phyloP scores from a whole-genome alignment of 2,888 invertebrate genomes.

The Nebria brevicollis region DNA sequence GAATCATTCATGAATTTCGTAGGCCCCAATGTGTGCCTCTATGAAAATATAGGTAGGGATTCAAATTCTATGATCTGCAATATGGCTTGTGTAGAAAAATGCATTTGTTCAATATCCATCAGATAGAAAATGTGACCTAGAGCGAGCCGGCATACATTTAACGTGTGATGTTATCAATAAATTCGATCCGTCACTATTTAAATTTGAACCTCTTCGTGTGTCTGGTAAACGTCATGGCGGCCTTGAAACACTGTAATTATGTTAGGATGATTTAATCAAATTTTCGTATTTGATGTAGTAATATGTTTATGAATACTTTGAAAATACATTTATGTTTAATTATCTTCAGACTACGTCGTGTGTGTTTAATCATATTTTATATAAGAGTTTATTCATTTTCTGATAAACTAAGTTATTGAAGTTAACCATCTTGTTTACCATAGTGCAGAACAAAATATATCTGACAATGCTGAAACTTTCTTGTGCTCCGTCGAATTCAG shows the following conservation, averaged over 20 bases:
- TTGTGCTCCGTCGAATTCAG: background rate
- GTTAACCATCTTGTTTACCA: background rate
- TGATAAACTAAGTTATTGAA: too few relatives aligned
- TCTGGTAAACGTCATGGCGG: slow-evolving; percentile 34
- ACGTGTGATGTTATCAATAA: slow-evolving; percentile 6
- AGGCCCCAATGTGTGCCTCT: too few relatives aligned
- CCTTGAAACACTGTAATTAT: slow-evolving; percentile 19
- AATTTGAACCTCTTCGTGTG: slow-evolving; percentile 29
- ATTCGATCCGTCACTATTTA: slow-evolving; percentile 24
- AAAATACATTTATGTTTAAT: too few relatives aligned
- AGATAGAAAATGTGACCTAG: background rate
- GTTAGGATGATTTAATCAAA: background rate
- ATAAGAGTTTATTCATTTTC: too few relatives aligned
- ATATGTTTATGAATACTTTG: background rate
- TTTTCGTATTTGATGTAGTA: background rate
- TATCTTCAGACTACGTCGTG: background rate
- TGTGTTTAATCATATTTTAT: too few relatives aligned
- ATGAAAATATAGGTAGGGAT: too few relatives aligned
- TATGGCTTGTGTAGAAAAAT: background rate
- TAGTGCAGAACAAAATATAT: background rate
- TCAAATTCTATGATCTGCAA: background rate
- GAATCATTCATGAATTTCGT: too few relatives aligned
- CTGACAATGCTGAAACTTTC: background rate
- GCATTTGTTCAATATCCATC: background rate
- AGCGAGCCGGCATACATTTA: background rate